phyloP scores from a whole-genome alignment of 2,888 invertebrate genomes.

The Serrognathus titanus region DNA sequence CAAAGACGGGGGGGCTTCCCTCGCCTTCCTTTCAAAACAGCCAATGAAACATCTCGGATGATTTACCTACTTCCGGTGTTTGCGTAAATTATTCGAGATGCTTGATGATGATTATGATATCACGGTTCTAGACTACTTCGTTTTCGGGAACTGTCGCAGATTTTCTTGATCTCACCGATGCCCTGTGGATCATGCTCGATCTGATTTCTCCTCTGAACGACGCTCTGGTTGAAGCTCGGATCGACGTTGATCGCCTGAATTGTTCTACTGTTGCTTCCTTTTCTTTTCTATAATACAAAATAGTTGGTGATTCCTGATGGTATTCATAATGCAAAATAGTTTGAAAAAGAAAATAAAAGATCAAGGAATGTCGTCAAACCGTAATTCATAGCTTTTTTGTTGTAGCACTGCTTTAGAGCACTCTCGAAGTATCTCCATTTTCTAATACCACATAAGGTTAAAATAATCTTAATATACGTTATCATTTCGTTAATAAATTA shows the following conservation, averaged over 20 bases:
- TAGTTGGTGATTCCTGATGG: too few relatives aligned
- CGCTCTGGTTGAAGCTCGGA: slow-evolving; percentile 57
- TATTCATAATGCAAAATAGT: too few relatives aligned
- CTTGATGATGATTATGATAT: not conserved
- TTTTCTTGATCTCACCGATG: slow-evolving; percentile 53
- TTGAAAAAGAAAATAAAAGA: too few relatives aligned
- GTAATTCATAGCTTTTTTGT: too few relatives aligned
- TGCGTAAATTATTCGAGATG: not conserved
- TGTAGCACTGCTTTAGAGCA: too few relatives aligned
- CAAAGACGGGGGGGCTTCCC: slow-evolving; percentile 1
- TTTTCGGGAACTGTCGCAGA: slow-evolving; percentile 38
- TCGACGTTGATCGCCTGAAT: slow-evolving; percentile 37
- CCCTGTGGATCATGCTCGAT: slow-evolving; percentile 57
- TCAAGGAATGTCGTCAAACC: too few relatives aligned
- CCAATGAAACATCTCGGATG: not conserved
- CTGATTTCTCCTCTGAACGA: slow-evolving; percentile 63
- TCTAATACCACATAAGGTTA: too few relatives aligned
- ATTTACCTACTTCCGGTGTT: not conserved
- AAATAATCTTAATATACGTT: too few relatives aligned
- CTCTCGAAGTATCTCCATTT: too few relatives aligned
- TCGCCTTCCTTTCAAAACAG: not conserved
- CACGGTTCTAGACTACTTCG: slow-evolving; percentile 5
- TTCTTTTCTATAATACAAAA: slow-evolving; percentile 37
- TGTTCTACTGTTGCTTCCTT: slow-evolving; percentile 40
- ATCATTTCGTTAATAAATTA: too few relatives aligned